Evolutionary conservation across 1,140 invertebrate genomes (phyloP).

Genomic region (Brachionus koreanus): DNA sequence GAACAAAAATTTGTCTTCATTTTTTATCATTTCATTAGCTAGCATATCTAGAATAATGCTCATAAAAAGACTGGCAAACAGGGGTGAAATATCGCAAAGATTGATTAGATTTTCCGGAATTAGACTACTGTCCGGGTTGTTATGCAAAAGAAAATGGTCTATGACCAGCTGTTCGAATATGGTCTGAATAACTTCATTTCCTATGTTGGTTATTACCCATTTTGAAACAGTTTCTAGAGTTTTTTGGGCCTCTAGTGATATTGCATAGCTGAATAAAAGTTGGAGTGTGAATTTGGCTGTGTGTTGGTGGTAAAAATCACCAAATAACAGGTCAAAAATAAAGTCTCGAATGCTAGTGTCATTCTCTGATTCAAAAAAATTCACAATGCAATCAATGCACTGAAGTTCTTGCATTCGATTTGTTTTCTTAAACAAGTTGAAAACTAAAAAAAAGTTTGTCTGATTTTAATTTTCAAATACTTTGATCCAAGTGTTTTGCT

Average conservation of each 20-base stretch:
- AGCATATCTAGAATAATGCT: slow-evolving; percentile 37
- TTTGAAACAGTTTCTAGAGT: slow-evolving; percentile 16
- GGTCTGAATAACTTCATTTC: slow-evolving; percentile 30
- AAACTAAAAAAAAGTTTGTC: neutral
- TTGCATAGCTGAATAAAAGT: slow-evolving; percentile 25
- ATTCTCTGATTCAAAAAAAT: slow-evolving; percentile 7
- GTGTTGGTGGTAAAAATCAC: slow-evolving; percentile 32
- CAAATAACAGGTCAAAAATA: slow-evolving; percentile 36
- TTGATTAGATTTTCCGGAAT: neutral
- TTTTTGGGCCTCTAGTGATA: slow-evolving; percentile 1
- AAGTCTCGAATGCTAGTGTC: slow-evolving; percentile 1
- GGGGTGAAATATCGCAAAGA: neutral
- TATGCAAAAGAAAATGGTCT: slow-evolving; percentile 11
- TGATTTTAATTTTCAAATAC: neutral
- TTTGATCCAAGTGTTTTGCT: slow-evolving; percentile 36
- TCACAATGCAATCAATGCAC: slow-evolving; percentile 38
- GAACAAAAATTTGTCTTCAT: slow-evolving; percentile 3
- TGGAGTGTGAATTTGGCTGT: slow-evolving; percentile 13
- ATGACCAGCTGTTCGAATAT: slow-evolving; percentile 40
- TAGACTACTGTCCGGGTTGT: neutral
- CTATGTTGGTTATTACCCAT: slow-evolving; percentile 37
- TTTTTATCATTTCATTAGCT: slow-evolving; percentile 20
- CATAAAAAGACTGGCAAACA: slow-evolving; percentile 40
- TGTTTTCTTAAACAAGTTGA: slow-evolving; percentile 22
- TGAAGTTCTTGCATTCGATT: slow-evolving; percentile 41